Conservation (phyloP, 2,888 invertebrate species). For the Ypsolopha sequella region DNA sequence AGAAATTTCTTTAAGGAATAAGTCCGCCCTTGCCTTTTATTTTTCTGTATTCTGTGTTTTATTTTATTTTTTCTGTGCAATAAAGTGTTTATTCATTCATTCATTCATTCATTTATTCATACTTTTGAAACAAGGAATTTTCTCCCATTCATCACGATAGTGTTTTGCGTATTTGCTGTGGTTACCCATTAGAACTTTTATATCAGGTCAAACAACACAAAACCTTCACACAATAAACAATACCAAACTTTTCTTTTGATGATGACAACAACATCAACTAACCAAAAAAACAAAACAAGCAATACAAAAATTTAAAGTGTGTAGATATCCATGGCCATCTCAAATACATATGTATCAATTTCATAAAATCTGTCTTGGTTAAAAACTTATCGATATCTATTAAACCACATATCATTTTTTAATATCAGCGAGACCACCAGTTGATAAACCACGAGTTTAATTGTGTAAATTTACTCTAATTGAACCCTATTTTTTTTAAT, state of each 20-base stretch:
- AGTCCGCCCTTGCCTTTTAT: too few relatives aligned
- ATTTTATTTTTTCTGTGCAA: too few relatives aligned
- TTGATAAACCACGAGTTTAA: slow-evolving; percentile 1
- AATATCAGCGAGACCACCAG: neutral
- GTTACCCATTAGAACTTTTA: neutral
- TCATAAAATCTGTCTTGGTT: slow-evolving; percentile 6
- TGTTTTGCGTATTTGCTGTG: neutral
- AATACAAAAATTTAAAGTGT: neutral
- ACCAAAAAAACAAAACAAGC: neutral
- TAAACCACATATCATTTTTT: slow-evolving; percentile 4
- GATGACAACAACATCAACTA: too few relatives aligned
- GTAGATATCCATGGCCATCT: too few relatives aligned
- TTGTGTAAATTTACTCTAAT: slow-evolving; percentile 5
- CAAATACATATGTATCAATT: slow-evolving; percentile 3
- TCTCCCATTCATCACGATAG: neutral
- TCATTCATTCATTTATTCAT: too few relatives aligned
- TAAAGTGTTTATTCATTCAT: too few relatives aligned
- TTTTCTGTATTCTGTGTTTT: too few relatives aligned
- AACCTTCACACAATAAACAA: neutral
- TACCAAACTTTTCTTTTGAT: neutral
- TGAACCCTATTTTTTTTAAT: neutral
- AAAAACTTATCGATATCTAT: slow-evolving; percentile 7
- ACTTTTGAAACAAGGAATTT: neutral
- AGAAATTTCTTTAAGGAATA: too few relatives aligned
- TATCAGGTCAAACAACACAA: neutral